A percentile compares a stretch with the other conserved stretches of the same genome.
phyloP scores from a whole-genome alignment of 2,888 invertebrate species.

The Campoplex capitator region DNA sequence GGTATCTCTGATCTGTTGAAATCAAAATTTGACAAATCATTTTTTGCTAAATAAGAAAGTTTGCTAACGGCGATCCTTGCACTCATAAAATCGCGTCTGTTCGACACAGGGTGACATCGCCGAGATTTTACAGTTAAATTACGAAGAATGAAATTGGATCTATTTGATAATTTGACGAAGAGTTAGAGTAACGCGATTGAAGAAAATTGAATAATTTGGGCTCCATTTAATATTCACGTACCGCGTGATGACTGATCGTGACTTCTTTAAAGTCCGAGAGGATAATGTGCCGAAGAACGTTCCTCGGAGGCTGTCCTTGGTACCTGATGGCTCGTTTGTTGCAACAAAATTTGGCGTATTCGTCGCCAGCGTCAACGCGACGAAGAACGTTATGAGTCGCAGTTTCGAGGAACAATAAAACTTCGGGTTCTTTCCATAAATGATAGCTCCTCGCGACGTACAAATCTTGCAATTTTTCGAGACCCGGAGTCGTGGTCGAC shows the following conservation, averaged over 20 bases:
- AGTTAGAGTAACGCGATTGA: neutral
- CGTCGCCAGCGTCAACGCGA: conserved; percentile 88
- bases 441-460: conserved; percentile 91
- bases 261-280: conserved; percentile 90
- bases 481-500: conserved; percentile 85
- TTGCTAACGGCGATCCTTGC: neutral
- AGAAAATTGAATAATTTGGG: neutral
- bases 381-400: conserved; percentile 89
- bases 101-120: neutral
- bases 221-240: conserved; percentile 76
- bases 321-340: conserved; percentile 88
- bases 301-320: conserved; percentile 87
- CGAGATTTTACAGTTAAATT: neutral
- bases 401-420: conserved; percentile 91
- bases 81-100: neutral
- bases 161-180: neutral
- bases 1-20: conserved; percentile 84
- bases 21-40: conserved; percentile 44
- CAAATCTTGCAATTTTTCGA: conserved; percentile 90
- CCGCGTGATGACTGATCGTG: conserved; percentile 87
- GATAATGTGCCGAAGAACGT: conserved; percentile 89
- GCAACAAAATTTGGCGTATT: conserved; percentile 87
- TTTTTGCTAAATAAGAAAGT: neutral
- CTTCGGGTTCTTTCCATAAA: conserved; percentile 92
- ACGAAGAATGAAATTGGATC: neutral